A percentile compares a stretch with the other conserved stretches of the same genome.
These are phyloP conservation scores for Platysternon megacephalum DNA, from an alignment of 2,113 vertebrate genomes.

Conservation along the genomic window DNA sequence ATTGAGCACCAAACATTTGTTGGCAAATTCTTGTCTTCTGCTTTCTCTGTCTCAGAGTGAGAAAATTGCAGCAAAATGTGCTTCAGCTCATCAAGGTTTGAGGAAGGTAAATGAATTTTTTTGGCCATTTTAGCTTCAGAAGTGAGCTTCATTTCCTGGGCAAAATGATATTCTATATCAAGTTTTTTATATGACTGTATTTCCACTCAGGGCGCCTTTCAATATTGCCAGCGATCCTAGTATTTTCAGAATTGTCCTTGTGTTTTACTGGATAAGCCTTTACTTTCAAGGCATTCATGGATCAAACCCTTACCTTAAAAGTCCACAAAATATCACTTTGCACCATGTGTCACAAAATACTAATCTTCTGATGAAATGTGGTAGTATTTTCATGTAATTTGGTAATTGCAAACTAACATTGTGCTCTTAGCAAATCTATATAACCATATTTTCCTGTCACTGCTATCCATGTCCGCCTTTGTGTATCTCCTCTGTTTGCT, in stretches of 20 bases:
- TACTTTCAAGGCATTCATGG: neutral
- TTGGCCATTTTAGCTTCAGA: neutral
- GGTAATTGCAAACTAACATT: neutral
- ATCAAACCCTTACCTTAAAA: neutral
- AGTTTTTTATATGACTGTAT: neutral
- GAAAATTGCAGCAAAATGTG: slow-evolving; percentile 43
- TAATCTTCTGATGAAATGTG: fast-evolving
- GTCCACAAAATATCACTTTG: neutral
- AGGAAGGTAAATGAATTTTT: slow-evolving; percentile 16
- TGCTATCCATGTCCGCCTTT: neutral
- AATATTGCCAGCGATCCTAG: neutral
- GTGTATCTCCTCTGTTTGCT: neutral
- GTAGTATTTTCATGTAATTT: neutral
- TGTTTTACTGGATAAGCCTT: neutral
- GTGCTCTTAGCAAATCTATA: neutral
- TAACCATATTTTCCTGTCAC: neutral
- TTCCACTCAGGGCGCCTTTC: neutral
- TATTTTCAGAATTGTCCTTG: neutral
- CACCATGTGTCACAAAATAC: neutral
- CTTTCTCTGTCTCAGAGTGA: neutral
- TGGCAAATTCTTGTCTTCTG: slow-evolving; percentile 52
- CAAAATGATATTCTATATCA: neutral
- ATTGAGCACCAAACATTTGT: slow-evolving; percentile 33
- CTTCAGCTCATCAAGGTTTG: neutral
- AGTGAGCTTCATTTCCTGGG: neutral